phyloP scores from a whole-genome alignment of 2,888 invertebrate genomes.

The Xanthorhoe designata region DNA sequence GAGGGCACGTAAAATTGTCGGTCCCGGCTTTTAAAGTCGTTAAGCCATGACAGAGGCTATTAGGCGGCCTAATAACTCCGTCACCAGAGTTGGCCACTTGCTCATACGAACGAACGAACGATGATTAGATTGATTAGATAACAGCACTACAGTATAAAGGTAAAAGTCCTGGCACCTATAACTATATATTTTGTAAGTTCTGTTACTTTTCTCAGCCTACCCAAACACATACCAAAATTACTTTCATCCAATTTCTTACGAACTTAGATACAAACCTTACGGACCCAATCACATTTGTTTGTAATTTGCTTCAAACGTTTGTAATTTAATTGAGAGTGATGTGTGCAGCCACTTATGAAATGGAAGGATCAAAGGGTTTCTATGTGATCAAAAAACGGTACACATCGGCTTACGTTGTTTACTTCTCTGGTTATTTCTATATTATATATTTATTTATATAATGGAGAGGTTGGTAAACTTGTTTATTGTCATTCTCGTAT shows the following conservation, averaged over 20 bases:
- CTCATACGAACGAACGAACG: too few relatives aligned
- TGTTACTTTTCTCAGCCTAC: not conserved
- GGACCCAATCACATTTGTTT: constrained; percentile 30
- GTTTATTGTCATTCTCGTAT: not conserved
- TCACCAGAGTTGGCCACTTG: too few relatives aligned
- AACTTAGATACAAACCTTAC: constrained; percentile 8
- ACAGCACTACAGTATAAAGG: too few relatives aligned
- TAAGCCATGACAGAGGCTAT: too few relatives aligned
- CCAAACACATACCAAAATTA: not conserved
- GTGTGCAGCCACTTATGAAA: constrained; percentile 30
- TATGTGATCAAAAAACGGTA: constrained; percentile 22
- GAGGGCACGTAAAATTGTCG: too few relatives aligned
- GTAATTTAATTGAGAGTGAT: constrained; percentile 26
- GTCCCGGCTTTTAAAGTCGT: too few relatives aligned
- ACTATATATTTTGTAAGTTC: not conserved
- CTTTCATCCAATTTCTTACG: not conserved
- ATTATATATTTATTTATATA: too few relatives aligned
- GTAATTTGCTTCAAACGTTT: constrained; percentile 29
- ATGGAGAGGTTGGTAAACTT: not conserved
- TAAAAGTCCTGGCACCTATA: too few relatives aligned
- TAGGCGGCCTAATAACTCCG: too few relatives aligned
- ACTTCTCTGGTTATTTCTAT: constrained; percentile 13
- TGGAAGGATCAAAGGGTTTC: constrained; percentile 26
- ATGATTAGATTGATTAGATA: too few relatives aligned
- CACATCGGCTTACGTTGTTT: constrained; percentile 5